phyloP scores from a whole-genome alignment of 2,113 vertebrate species.

The Neomonachus schauinslandi region DNA sequence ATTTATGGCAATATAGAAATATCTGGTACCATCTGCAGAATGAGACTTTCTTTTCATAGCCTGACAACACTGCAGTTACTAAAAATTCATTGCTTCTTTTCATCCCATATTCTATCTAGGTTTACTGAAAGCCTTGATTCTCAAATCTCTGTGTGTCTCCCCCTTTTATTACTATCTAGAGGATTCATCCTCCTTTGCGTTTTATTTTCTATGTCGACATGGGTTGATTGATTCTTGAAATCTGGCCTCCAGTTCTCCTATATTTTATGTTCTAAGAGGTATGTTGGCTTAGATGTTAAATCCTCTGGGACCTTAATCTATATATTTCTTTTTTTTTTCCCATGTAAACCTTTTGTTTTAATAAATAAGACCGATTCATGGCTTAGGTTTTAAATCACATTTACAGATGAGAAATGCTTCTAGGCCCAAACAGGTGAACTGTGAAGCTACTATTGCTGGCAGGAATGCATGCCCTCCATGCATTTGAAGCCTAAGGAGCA shows the following conservation, averaged over 20 bases:
- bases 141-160: background rate
- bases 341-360: too few species aligned
- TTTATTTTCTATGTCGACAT: background rate
- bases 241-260: background rate
- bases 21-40: background rate
- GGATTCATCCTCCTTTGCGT: background rate
- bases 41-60: background rate
- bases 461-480: too few species aligned
- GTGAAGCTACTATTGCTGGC: too few species aligned
- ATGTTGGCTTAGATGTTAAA: background rate
- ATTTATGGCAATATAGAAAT: slow-evolving; percentile 43
- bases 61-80: background rate
- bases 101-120: background rate
- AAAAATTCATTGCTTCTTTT: slow-evolving; percentile 21
- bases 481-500: too few species aligned
- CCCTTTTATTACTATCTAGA: background rate
- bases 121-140: background rate
- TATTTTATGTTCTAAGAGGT: slow-evolving; percentile 13
- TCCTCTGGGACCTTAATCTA: background rate
- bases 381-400: too few species aligned
- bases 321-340: background rate
- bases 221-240: background rate
- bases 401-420: too few species aligned
- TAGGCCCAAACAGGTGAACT: too few species aligned
- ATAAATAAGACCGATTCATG: too few species aligned